Base-by-base conservation (phyloP, 2,888 invertebrate species). In the Netelia melanura region DNA sequence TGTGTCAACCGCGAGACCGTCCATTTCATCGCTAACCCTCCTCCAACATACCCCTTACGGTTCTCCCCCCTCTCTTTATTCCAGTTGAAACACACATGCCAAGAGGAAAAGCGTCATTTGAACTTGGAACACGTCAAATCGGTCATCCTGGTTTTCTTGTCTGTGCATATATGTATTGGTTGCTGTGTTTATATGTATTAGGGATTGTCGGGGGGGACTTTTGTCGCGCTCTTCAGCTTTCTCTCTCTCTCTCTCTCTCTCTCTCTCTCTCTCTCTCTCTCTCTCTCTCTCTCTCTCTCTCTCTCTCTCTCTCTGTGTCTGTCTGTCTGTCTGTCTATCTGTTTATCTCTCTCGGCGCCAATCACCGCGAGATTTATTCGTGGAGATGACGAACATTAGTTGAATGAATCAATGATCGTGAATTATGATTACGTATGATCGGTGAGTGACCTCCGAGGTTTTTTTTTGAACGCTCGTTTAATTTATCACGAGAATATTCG, bases 1-100 rank as follows among this genome's bases (percentile, higher is more conserved):
- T 62, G 62, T 82, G 62, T 81, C 81, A 74, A 79, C 81, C 83
- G 62, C 72, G 58, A 38, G 43, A 71, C 54, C 58, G 54, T 38
- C 84, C 81, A 61, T 80, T 76, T 68, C 68, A 61, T 52, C 71
- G 17, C 52, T 48, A 48, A 30, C 30, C 30, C 30, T 5, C 30
- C 30, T 30, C 14, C 30, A 56, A 8, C 25, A 54, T 54, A n/a
- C 9, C 61, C 21, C 48, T 23, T 54, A 17, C 56, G 44, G 54
- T 30, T 44, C 23, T 8, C 61, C 52, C 64, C 43, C 30, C 67
- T 74, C 58, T 62, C 65, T 10, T 64, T 38, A 17, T 62, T 10
- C 52, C 23, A 21, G 58, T 75, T 75, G 52, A 30, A 25, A 75
- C 54, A 43, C 52, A 65, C 52, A 11, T 17, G 74, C 74, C 44